These are phyloP conservation scores for Patella depressa DNA, from an alignment of 2,888 invertebrate species.

Conservation along the genomic window DNA sequence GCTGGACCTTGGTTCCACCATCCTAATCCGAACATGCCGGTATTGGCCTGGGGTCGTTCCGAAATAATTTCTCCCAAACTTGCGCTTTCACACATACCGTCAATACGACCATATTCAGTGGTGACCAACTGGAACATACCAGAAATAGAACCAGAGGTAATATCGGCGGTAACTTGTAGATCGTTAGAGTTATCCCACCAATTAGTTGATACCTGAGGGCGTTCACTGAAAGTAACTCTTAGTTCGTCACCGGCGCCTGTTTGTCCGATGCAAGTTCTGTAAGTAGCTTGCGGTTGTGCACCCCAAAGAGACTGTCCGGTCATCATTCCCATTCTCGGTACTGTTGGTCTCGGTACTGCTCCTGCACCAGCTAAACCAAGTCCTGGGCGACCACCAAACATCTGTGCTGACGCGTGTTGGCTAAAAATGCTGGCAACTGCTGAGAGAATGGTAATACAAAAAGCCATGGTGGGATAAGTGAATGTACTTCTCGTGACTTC, in stretches of 20 bases:
- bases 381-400: no score
- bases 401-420: no score
- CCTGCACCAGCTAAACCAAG: no score
- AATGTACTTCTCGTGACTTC: no score
- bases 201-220: background rate
- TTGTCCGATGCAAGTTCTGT: background rate
- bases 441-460: no score
- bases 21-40: background rate
- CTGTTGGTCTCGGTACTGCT: no score
- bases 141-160: background rate
- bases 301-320: background rate
- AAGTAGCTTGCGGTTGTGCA: background rate
- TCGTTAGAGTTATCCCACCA: background rate
- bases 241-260: constrained; percentile 1
- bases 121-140: background rate
- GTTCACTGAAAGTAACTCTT: background rate
- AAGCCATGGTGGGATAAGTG: no score
- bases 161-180: background rate
- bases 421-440: no score
- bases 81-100: constrained; percentile 7
- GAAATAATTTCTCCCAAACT: background rate
- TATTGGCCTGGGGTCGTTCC: background rate
- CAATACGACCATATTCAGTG: background rate
- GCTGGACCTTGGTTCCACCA: background rate
- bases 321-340: background rate